Evolutionary conservation across 2,888 invertebrate genomes (phyloP).

Genomic region (Chymomyza amoena): DNA sequence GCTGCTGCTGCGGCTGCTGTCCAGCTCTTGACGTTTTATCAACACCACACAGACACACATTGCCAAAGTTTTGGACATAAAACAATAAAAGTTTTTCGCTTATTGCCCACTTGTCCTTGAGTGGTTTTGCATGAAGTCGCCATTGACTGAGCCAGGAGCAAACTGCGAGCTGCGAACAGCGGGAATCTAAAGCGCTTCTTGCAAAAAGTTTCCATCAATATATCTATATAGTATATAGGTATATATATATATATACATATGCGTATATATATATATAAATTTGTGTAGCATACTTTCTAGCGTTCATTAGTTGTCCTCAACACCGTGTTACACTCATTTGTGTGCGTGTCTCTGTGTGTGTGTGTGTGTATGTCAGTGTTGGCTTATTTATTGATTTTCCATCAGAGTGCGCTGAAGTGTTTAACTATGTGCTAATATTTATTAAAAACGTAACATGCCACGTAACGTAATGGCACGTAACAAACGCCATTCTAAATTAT

Average conservation of each 20-base stretch:
- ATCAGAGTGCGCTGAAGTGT: conserved; percentile 65
- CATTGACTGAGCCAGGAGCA: neutral
- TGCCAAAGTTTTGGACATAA: conserved; percentile 58
- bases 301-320: conserved; percentile 42
- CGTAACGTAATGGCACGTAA: conserved; percentile 43
- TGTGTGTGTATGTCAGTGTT: conserved; percentile 10
- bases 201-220: conserved; percentile 58
- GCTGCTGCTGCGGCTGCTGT: conserved; percentile 12
- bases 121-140: conserved; percentile 66
- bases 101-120: conserved; percentile 74
- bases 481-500: conserved; percentile 42
- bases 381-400: conserved; percentile 64
- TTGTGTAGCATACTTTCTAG: conserved; percentile 45
- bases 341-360: conserved; percentile 3
- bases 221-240: conserved; percentile 26
- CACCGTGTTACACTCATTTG: neutral
- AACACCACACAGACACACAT: conserved; percentile 9
- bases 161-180: neutral
- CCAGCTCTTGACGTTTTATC: too few relatives aligned
- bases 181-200: neutral
- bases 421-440: conserved; percentile 73
- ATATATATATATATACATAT: too few relatives aligned
- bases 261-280: neutral
- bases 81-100: conserved; percentile 74
- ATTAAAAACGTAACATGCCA: conserved; percentile 54